Conservation (phyloP, 2,113 vertebrate genomes). For the Megalops atlanticus region DNA sequence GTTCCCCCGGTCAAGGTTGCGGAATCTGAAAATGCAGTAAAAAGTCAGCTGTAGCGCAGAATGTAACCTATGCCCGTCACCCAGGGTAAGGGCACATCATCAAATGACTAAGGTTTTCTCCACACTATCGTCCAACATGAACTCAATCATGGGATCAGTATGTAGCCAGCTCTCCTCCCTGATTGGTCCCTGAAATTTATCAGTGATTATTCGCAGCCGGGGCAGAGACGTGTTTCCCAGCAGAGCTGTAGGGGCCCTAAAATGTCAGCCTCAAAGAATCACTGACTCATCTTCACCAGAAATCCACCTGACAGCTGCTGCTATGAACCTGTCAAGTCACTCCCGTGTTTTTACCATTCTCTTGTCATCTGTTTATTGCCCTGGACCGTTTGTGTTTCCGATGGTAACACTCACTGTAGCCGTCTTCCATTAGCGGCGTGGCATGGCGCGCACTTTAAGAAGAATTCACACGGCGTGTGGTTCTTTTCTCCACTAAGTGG, state of each 20-base stretch:
- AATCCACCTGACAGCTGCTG: conserved; percentile 4
- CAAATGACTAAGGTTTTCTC: too few relatives aligned
- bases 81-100: too few relatives aligned
- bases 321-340: not conserved
- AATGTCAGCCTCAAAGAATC: not conserved
- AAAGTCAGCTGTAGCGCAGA: too few relatives aligned
- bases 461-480: not conserved
- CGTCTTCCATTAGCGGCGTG: not conserved
- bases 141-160: too few relatives aligned
- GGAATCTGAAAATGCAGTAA: too few relatives aligned
- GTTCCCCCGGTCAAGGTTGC: too few relatives aligned
- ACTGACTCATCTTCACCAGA: not conserved
- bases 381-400: not conserved
- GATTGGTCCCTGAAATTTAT: not conserved
- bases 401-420: not conserved
- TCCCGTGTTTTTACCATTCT: not conserved
- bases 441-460: too few relatives aligned
- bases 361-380: not conserved
- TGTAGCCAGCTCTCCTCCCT: too few relatives aligned
- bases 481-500: not conserved
- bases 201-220: too few relatives aligned
- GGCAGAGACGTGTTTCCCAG: not conserved
- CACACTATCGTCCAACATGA: not conserved
- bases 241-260: not conserved
- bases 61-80: too few relatives aligned